Evolutionary conservation across 30 jellyfish, hydroid and myxozoan species (phyloP), one percentile per base, ranked within the genome.

Genomic region (Cassiopea xamachana): DNA sequence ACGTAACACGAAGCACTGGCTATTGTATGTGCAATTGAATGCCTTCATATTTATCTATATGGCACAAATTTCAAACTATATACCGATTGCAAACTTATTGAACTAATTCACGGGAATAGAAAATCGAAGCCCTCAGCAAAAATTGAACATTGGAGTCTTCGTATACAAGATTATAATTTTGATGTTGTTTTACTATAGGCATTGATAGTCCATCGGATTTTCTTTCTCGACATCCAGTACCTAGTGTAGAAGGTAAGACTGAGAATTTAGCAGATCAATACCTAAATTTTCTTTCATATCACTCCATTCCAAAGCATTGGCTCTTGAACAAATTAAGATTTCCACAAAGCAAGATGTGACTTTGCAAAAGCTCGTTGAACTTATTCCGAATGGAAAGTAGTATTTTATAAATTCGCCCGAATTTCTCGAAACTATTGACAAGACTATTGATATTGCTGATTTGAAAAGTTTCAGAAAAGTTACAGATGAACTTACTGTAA

Each of bases 1-100:
- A 81, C 81, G 27, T 86, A 81, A 62, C 82, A 64, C n/a, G 81
- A 81, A 81, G 81, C 90, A 7, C 85, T 55, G 14, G 82, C 85
- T 9, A 81, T 81, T 9, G 81, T 81, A 8, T 81, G 90, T 85
- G 81, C 90, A 18, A 6, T 67, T 13, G 81, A 81, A 46, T 18
- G 51, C 69, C 67, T 81, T 44, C 90, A 81, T 60, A 17, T 59
- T 18, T 81, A 62, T 81, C 39, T 81, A n/a, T 81, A 73, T 73
- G 80, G 27, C 18, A 70, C 64, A 4, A 44, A 60, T 18, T 81
- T 27, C 69, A 81, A 4, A 17, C 90, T 81, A 18, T 55, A n/a
- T 44, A 81, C 80, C 3, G 90, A 81, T 60, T 62, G 81, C 86
- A 81, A 81, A 46, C 81, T 86, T 8, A 44, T 81, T 2, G 81